Evolutionary conservation across 2,888 invertebrate species (phyloP), one percentile per base, ranked within the genome.

Genomic region (Corbicula japonica): DNA sequence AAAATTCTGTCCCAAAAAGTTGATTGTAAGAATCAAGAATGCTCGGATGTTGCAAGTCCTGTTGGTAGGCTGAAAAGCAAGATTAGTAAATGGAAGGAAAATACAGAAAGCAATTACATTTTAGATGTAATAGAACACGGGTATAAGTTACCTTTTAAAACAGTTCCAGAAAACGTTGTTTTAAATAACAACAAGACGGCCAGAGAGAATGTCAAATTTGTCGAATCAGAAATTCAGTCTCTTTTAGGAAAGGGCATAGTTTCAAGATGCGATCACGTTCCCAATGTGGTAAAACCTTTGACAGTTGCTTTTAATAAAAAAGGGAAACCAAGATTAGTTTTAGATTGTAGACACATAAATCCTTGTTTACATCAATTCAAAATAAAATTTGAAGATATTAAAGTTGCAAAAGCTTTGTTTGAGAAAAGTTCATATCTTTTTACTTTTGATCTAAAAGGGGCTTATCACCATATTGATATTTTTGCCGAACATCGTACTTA

Each of bases 321-420:
- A 15, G 68, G 65, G 18, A 82, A 78, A 52, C 76, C 65, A 26
- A 50, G 73, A 28, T 52, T 82, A 12, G 78, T 76, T 26, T 30
- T 78, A 28, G 76, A 83, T 38, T 80, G 71, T 56, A 60, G 72
- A 32, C 72, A 80, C 38, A 75, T 76, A n/a, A 80, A 76, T 61
- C 32, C 44, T 12, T 38, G 34, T 58, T 48, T 80, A 21, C 76
- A 68, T 62, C 41, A 69, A 32, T 77, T 71, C 21, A 68, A 60
- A 62, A 54, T 65, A 48, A 69, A 68, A 35, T 81, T 61, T 58
- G 75, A 80, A 26, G 75, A 80, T 32, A 66, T 35, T 5, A 50
- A 38, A 26, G 62, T 61, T 8, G 70, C 76, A 8, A 46, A 66
- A 41, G n/a, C 46, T 30, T 18, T 63, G 30, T 63, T 63, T 48